A percentile compares a stretch with the other conserved stretches of the same genome.
Evolutionary conservation across 1,140 invertebrate species (phyloP).

Genomic region (Euglossa dilemma): DNA sequence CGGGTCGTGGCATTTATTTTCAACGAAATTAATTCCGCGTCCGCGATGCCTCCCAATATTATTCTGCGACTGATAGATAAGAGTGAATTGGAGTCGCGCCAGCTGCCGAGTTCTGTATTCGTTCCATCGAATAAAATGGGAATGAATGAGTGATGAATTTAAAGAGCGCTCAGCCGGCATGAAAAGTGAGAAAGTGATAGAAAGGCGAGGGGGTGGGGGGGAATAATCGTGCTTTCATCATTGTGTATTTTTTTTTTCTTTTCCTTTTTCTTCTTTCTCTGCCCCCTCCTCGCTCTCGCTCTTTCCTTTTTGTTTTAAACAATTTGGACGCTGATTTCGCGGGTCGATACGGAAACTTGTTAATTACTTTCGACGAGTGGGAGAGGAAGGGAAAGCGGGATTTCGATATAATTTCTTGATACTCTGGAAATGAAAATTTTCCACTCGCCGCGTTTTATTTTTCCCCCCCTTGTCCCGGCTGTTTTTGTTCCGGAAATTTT

Average conservation of each 20-base stretch:
- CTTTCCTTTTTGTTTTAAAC: background rate
- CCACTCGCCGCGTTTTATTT: no score
- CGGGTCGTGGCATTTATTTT: conserved; percentile 44
- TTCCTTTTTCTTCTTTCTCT: no score
- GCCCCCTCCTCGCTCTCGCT: no score
- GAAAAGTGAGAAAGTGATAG: conserved; percentile 50
- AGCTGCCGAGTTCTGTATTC: conserved; percentile 57
- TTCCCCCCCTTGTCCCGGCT: background rate
- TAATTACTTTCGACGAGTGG: background rate
- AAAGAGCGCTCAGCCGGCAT: conserved; percentile 43
- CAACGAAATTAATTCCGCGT: conserved; percentile 60
- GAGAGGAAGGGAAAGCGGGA: no score
- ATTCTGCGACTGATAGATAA: conserved; percentile 64
- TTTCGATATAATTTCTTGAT: background rate
- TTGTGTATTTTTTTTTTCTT: no score
- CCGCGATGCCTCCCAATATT: conserved; percentile 55
- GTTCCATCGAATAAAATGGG: conserved; percentile 63
- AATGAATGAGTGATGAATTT: conserved; percentile 66
- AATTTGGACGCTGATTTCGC: background rate
- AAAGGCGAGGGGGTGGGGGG: background rate
- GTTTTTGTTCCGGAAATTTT: background rate
- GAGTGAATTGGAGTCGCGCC: conserved; percentile 65
- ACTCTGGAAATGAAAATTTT: background rate
- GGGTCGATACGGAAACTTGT: background rate
- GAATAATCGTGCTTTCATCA: conserved; percentile 10